Evolutionary conservation across 2,888 invertebrate species (phyloP), one percentile per base, ranked within the genome.

Genomic region (Dolomedes plantarius): DNA sequence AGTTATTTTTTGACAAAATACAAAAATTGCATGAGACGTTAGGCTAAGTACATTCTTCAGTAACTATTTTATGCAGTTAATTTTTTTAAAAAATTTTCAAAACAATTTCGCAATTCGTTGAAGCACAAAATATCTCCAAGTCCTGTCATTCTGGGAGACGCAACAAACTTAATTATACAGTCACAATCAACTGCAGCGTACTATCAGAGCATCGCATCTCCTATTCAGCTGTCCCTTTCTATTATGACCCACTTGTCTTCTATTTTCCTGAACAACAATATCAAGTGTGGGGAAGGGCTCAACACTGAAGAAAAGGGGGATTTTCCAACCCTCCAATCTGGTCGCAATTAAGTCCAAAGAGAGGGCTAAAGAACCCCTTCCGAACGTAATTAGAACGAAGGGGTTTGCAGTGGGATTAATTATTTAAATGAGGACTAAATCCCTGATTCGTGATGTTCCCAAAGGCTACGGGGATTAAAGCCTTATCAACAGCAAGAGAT

Each of bases 391-490:
- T 85, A 78, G 78, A 78, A 77, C 7, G 67, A 27, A 67, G 50
- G 67, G 71, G 23, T 19, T n/a, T 7, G 56, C 56, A 46, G 67
- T 9, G 85, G 85, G 85, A 85, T 85, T 85, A 85, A 85, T 85
- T 85, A 85, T 85, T 85, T 74, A 85, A 85, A 85, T 85, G 77
- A 85, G 85, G 74, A 72, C 73, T 85, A 85, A 78, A 85, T 85
- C 85, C 85, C 56, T 39, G 41, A 64, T 83, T 46, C 83, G 83
- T 83, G 83, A 76, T 77, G 77, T 83, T 72, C 32, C 76, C 65
- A 46, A 46, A 62, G 72, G 75, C 67, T 74, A 46, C 32, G 31
- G 31, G 77, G 83, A 83, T 83, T 83, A 77, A 27, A 36, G 68
- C 65, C 50, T 64, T 65, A 13, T 41, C 65, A 29, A 65, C 29